phyloP scores from a whole-genome alignment of 2,797 vertebrate species.

The Lagorchestes hirsutus region DNA sequence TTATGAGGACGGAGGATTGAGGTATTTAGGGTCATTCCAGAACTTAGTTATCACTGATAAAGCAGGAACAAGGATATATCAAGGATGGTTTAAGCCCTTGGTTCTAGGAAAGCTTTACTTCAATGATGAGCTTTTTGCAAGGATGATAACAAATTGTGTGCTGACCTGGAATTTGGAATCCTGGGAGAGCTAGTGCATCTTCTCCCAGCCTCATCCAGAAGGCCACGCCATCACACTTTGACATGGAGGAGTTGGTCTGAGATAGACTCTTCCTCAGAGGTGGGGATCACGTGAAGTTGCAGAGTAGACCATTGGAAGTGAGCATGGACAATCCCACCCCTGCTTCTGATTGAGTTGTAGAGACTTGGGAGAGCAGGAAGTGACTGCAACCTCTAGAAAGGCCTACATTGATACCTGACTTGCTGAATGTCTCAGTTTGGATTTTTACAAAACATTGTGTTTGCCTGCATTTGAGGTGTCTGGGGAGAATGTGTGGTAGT shows the following conservation, averaged over 20 bases:
- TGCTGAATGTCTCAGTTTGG: background rate
- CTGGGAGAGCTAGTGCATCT: background rate
- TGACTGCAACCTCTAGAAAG: background rate
- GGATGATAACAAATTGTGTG: background rate
- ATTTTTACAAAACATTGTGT: background rate
- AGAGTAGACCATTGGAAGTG: background rate
- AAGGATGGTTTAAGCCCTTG: background rate
- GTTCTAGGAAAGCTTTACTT: background rate
- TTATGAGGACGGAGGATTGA: conserved; percentile 92
- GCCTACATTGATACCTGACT: background rate
- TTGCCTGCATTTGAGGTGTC: background rate
- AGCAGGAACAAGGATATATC: background rate
- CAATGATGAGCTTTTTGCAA: background rate
- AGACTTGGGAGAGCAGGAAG: background rate
- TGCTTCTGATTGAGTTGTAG: background rate
- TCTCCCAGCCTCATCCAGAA: background rate
- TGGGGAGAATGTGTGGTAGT: background rate
- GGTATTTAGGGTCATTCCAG: conserved; percentile 80
- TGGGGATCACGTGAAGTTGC: background rate
- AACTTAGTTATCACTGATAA: background rate
- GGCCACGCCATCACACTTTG: background rate
- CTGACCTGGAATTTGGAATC: background rate
- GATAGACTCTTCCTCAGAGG: background rate
- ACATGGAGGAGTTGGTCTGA: background rate
- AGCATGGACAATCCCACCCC: background rate